Conservation (phyloP, 2,888 invertebrate species). For the Polyommatus iphigenia region DNA sequence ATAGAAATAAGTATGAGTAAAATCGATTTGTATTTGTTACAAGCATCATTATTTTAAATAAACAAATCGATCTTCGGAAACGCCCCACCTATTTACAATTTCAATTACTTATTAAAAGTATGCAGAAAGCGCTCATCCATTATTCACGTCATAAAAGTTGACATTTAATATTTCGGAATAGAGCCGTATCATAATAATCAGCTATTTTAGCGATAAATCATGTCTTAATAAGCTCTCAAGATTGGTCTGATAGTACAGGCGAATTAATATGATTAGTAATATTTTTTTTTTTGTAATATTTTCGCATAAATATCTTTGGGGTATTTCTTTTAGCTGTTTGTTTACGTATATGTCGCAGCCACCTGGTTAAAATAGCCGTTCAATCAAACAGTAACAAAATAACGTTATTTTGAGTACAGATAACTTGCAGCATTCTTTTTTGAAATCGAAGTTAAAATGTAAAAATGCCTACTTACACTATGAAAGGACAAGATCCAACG, state of each 20-base stretch:
- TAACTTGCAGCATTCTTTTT: no score
- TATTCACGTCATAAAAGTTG: not conserved
- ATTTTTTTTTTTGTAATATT: not conserved
- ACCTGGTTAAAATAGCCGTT: no score
- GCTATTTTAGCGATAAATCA: slow-evolving; percentile 3
- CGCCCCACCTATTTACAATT: not conserved
- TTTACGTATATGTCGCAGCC: no score
- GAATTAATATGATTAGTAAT: not conserved
- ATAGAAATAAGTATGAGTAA: not conserved
- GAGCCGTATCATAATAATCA: not conserved
- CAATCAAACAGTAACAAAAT: no score
- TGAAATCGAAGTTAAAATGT: no score
- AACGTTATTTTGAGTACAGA: no score
- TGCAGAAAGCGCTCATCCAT: slow-evolving; percentile 8
- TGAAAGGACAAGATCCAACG: no score
- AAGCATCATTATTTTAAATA: not conserved
- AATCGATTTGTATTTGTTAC: not conserved
- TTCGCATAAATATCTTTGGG: not conserved
- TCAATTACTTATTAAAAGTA: slow-evolving; percentile 21
- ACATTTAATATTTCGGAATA: slow-evolving; percentile 12
- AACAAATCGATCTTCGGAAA: not conserved
- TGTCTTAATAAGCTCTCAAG: slow-evolving; percentile 8
- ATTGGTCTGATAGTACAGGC: not conserved
- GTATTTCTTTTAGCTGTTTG: not conserved
- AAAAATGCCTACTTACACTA: no score